These are phyloP conservation scores for Axis porcinus DNA, from an alignment of 2,113 vertebrate species.

Conservation along the genomic window DNA sequence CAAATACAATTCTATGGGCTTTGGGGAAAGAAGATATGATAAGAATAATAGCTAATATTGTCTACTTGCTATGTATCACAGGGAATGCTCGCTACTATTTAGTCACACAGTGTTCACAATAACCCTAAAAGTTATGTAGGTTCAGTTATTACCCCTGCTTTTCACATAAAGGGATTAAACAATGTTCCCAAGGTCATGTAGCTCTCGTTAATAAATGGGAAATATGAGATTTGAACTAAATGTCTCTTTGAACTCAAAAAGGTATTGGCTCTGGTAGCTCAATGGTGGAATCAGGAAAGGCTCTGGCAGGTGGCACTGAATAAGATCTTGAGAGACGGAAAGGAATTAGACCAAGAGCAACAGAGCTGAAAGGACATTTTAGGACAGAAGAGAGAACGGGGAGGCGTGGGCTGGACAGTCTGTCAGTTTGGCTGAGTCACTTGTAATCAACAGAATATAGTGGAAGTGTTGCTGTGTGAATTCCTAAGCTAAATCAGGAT, in stretches of 20 bases:
- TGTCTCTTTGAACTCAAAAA: background rate
- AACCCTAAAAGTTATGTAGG: background rate
- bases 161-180: background rate
- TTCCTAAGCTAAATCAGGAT: background rate
- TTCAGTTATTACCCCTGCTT: background rate
- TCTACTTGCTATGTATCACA: background rate
- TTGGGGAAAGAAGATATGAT: background rate
- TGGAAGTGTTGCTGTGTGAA: background rate
- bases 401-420: background rate
- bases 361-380: background rate
- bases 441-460: background rate
- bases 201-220: background rate
- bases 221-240: background rate
- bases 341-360: background rate
- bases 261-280: background rate
- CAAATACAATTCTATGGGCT: background rate
- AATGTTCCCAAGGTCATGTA: background rate
- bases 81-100: background rate
- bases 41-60: background rate
- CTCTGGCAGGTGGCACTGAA: background rate
- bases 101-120: background rate
- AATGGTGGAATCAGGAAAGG: background rate
- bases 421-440: background rate
- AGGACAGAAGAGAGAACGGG: background rate
- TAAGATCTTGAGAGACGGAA: background rate